A percentile compares a stretch with the other conserved stretches of the same genome.
phyloP scores from a whole-genome alignment of 2,888 invertebrate genomes.

The Xestia sexstrigata region DNA sequence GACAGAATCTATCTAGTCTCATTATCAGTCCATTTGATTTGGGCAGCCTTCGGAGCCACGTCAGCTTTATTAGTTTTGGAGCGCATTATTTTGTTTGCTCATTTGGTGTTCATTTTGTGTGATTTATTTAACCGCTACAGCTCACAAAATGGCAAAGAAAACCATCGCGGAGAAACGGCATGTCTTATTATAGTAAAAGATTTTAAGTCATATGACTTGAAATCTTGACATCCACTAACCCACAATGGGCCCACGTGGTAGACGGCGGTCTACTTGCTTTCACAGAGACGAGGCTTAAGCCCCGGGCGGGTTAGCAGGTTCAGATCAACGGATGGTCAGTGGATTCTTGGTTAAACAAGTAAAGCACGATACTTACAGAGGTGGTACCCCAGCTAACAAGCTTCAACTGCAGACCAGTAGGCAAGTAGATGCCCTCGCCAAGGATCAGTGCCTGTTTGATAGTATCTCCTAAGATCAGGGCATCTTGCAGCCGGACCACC shows the following conservation, averaged over 20 bases:
- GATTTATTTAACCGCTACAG: neutral
- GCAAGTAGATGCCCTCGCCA: conserved; percentile 52
- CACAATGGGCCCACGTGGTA: no score
- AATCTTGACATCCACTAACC: no score
- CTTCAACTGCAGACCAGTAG: conserved; percentile 40
- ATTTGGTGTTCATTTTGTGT: no score
- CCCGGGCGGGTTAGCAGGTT: neutral
- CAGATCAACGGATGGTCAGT: neutral
- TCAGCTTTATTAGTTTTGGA: no score
- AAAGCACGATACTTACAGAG: conserved; percentile 51
- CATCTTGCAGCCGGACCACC: conserved; percentile 40
- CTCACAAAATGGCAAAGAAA: neutral
- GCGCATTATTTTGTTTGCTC: no score
- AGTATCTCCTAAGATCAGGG: conserved; percentile 41
- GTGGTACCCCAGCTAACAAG: conserved; percentile 67
- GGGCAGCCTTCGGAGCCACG: no score
- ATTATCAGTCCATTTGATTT: no score
- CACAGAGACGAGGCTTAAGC: no score
- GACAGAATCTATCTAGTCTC: no score
- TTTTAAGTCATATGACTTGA: neutral
- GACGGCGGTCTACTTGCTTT: neutral
- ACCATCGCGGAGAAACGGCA: neutral
- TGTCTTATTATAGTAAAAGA: no score
- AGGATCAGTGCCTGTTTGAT: conserved; percentile 57
- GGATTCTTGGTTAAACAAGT: neutral